A percentile compares a stretch with the other conserved stretches of the same genome.
Evolutionary conservation across 2,797 vertebrate species (phyloP).

Genomic region (Macropus fuliginosus): DNA sequence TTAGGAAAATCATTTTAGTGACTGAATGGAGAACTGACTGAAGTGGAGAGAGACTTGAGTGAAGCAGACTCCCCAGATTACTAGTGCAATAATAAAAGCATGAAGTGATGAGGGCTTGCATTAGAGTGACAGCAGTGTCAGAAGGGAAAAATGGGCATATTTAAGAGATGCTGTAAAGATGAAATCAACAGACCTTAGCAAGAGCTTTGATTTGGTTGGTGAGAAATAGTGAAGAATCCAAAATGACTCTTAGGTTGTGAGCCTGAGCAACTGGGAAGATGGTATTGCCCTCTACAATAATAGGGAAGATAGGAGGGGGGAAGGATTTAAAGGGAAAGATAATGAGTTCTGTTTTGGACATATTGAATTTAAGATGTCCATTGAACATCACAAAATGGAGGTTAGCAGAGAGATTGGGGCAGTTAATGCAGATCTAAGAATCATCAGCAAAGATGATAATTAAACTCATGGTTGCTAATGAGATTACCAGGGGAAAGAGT

Average conservation of each 20-base stretch:
- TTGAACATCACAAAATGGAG: neutral
- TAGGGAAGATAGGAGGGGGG: neutral
- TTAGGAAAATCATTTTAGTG: too few relatives aligned
- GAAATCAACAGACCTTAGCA: neutral
- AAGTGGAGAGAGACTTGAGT: too few relatives aligned
- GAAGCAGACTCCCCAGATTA: too few relatives aligned
- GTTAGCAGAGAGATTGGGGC: too few relatives aligned
- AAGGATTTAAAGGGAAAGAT: neutral
- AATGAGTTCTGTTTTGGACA: neutral
- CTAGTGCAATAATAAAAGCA: too few relatives aligned
- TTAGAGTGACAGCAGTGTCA: too few relatives aligned
- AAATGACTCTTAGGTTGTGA: neutral
- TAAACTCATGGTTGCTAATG: neutral
- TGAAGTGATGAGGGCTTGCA: too few relatives aligned
- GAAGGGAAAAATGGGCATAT: neutral
- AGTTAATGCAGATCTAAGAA: neutral
- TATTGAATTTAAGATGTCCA: neutral
- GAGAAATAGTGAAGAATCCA: neutral
- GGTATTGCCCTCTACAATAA: neutral
- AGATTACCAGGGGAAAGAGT: too few relatives aligned
- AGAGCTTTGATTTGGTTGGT: neutral
- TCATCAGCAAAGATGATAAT: neutral
- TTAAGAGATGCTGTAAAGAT: neutral
- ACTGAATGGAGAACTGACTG: too few relatives aligned
- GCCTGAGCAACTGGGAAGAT: neutral